A percentile compares a stretch with the other conserved stretches of the same genome.
These are phyloP conservation scores for Dendrolimus houi DNA, from an alignment of 2,888 invertebrate species.

Conservation along the genomic window DNA sequence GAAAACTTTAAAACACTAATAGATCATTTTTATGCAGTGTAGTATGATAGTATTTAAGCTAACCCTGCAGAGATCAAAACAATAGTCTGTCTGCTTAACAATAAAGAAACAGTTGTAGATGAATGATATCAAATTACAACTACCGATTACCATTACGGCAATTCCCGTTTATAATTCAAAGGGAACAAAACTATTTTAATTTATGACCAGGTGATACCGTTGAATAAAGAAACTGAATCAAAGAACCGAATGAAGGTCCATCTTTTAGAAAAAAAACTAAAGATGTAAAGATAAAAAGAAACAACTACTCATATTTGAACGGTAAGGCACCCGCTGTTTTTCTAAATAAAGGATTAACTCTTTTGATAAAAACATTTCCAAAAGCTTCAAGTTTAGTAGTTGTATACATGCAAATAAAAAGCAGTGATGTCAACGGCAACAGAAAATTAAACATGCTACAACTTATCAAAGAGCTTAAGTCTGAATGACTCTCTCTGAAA, in stretches of 20 bases:
- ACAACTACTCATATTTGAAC: conserved; percentile 56
- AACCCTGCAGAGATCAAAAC: conserved; percentile 8
- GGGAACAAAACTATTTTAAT: conserved; percentile 67
- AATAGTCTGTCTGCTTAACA: conserved; percentile 35
- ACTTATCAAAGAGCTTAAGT: too few species aligned
- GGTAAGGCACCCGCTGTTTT: conserved; percentile 69
- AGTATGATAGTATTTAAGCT: too few species aligned
- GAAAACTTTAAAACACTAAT: too few species aligned
- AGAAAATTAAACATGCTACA: too few species aligned
- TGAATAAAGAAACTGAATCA: conserved; percentile 70
- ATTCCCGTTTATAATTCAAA: conserved; percentile 71
- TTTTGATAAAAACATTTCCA: conserved; percentile 26
- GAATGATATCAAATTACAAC: conserved; percentile 68
- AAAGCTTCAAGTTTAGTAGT: too few species aligned
- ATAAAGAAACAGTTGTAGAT: conserved; percentile 51
- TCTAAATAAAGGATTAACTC: conserved; percentile 67
- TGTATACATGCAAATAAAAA: too few species aligned
- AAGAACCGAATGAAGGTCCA: conserved; percentile 63
- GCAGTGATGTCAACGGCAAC: too few species aligned
- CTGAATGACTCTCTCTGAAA: too few species aligned
- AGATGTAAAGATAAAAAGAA: conserved; percentile 63
- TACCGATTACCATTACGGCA: conserved; percentile 73
- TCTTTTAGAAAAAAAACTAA: conserved; percentile 44
- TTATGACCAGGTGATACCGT: conserved; percentile 60
- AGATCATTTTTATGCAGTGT: too few species aligned